Evolutionary conservation across 2,888 invertebrate species (phyloP), one percentile per base, ranked within the genome.

Genomic region (Salticus scenicus): DNA sequence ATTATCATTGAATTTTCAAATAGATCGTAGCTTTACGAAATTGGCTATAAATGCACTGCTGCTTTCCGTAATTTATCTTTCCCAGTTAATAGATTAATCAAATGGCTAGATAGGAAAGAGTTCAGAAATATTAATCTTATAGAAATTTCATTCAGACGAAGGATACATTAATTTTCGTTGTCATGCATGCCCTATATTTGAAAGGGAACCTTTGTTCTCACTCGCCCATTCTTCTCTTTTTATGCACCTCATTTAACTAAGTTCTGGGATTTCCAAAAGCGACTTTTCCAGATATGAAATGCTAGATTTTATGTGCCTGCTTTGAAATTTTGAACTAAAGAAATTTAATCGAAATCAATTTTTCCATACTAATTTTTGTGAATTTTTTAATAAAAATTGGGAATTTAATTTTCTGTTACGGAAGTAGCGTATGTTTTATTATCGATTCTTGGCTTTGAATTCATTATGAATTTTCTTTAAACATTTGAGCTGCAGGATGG

Each of bases 61-160:
- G 24, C 57, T 57, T 24, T 24, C 57, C 57, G 24, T 57, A 57
- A 57, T 57, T 57, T 57, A 12, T 57, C 57, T 57, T 57, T 24
- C 12, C 1, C 14, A 24, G 57, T 57, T 57, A 57, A 57, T 57
- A 57, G 20, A 57, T 57, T 57, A 57, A 57, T 57, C 57, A 57
- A 57, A 57, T 24, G 57, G 2, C 2, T 4, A 24, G 24, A 57
- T 17, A 4, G 12, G 24, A 24, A 57, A 57, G 12, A 24, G 24
- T 20, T 1, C 24, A 4, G 24, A 20, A 24, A 24, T 12, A 57
- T 57, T 57, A 57, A 57, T 20, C 24, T 24, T 57, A 57, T 24
- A 57, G 57, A 57, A 47, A 57, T 57, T 57, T 57, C 24, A 24
- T 24, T 57, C 57, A 57, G 24, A 2, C 20, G 57, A 24, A 24